phyloP scores from a whole-genome alignment of 1,140 invertebrate genomes.

The Heterodera schachtii region DNA sequence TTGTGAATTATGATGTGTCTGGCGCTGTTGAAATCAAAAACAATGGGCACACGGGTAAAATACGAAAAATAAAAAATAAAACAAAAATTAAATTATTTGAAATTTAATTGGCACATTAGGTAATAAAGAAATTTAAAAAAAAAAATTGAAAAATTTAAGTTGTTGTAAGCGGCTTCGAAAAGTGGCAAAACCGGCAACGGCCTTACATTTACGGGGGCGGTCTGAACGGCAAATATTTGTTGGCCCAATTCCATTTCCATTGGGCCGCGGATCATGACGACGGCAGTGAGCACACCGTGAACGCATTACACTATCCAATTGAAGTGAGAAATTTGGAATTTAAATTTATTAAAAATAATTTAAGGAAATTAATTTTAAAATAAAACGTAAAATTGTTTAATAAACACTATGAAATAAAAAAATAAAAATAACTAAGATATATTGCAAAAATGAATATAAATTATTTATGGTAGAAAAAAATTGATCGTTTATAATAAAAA shows the following conservation, averaged over 20 bases:
- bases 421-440: no score
- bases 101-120: no score
- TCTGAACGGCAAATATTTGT: slow-evolving; percentile 75
- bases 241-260: slow-evolving; percentile 82
- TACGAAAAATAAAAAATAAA: background rate
- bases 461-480: no score
- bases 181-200: slow-evolving; percentile 53
- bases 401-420: no score
- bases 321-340: slow-evolving; percentile 46
- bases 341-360: no score
- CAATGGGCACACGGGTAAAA: slow-evolving; percentile 57
- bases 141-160: slow-evolving; percentile 44
- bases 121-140: background rate
- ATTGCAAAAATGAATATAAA: no score
- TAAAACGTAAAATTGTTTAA: no score
- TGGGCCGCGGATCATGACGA: slow-evolving; percentile 80
- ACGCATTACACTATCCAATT: slow-evolving; percentile 70
- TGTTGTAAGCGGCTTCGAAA: slow-evolving; percentile 56
- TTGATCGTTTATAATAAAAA: no score
- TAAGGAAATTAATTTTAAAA: no score
- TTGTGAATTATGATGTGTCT: slow-evolving; percentile 58
- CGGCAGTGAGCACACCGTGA: slow-evolving; percentile 85
- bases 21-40: slow-evolving; percentile 54
- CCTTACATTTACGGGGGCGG: slow-evolving; percentile 72
- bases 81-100: slow-evolving; percentile 32